Evolutionary conservation across 2,888 invertebrate genomes (phyloP).

Genomic region (Ganaspis brasiliensis): DNA sequence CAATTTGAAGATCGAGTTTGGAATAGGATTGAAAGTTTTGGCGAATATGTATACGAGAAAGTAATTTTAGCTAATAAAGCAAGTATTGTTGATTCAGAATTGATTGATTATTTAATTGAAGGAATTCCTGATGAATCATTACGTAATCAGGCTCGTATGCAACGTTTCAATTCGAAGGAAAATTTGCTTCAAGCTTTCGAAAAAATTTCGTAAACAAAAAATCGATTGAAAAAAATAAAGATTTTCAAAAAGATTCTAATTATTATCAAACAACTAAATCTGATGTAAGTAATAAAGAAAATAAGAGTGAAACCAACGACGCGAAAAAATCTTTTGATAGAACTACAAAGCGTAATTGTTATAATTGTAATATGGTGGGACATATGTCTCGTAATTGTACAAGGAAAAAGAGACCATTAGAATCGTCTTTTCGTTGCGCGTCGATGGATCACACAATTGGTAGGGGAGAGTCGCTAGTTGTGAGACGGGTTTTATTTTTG

Average conservation of each 20-base stretch:
- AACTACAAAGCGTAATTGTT: background rate
- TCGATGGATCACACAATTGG: background rate
- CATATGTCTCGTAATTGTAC: background rate
- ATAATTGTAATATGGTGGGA: background rate
- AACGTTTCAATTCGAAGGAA: background rate
- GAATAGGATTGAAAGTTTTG: constrained; percentile 37
- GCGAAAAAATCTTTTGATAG: too few species aligned
- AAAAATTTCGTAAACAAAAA: background rate
- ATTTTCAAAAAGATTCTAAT: background rate
- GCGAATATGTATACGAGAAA: constrained; percentile 49
- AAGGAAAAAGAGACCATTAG: background rate
- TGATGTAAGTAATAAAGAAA: background rate
- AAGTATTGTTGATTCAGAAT: constrained; percentile 32
- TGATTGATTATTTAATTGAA: constrained; percentile 4
- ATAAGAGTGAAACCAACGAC: background rate
- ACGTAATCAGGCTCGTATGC: background rate
- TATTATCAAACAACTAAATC: background rate
- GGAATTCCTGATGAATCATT: background rate
- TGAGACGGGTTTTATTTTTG: too few species aligned
- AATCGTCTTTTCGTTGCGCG: background rate
- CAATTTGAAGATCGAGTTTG: constrained; percentile 48
- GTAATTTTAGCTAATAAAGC: constrained; percentile 49
- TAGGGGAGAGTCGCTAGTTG: too few species aligned
- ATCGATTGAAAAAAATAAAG: background rate
- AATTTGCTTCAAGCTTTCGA: background rate